Conservation (phyloP, 1,140 invertebrate species). For the Megathymus violae region DNA sequence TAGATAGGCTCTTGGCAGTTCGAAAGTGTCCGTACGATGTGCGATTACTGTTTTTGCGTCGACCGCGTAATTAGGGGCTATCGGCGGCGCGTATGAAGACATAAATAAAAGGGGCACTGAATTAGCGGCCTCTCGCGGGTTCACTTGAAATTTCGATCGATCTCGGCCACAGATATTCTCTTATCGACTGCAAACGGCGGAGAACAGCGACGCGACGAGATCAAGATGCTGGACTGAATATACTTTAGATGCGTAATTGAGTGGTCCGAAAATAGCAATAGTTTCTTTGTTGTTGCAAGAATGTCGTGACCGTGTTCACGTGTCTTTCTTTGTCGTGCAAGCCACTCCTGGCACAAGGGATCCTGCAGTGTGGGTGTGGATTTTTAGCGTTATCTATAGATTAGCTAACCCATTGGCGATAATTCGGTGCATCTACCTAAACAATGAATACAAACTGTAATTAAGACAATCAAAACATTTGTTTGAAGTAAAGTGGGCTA, state of each 20-base stretch:
- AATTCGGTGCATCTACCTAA: too few relatives aligned
- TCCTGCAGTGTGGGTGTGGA: too few relatives aligned
- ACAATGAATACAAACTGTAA: too few relatives aligned
- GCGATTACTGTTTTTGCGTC: slow-evolving; percentile 80
- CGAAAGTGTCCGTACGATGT: slow-evolving; percentile 51
- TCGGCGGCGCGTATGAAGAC: slow-evolving; percentile 80
- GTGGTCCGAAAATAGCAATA: slow-evolving; percentile 3
- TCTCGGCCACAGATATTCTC: slow-evolving; percentile 45
- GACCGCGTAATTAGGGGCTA: slow-evolving; percentile 76
- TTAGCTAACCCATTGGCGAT: too few relatives aligned
- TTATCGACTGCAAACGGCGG: slow-evolving; percentile 31
- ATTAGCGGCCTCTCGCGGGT: slow-evolving; percentile 34
- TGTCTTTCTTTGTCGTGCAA: too few relatives aligned
- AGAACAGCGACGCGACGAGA: slow-evolving; percentile 17
- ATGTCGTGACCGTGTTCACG: too few relatives aligned
- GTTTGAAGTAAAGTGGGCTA: too few relatives aligned
- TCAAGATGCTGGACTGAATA: slow-evolving; percentile 12
- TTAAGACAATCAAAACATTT: too few relatives aligned
- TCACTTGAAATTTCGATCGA: slow-evolving; percentile 48
- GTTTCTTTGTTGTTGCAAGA: not conserved
- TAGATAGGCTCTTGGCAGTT: slow-evolving; percentile 16
- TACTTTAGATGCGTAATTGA: slow-evolving; percentile 30
- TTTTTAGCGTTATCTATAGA: too few relatives aligned
- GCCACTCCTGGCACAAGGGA: too few relatives aligned
- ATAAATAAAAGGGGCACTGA: slow-evolving; percentile 37